Base-by-base conservation (phyloP, 2,113 vertebrate species). In the Anser cygnoides region DNA sequence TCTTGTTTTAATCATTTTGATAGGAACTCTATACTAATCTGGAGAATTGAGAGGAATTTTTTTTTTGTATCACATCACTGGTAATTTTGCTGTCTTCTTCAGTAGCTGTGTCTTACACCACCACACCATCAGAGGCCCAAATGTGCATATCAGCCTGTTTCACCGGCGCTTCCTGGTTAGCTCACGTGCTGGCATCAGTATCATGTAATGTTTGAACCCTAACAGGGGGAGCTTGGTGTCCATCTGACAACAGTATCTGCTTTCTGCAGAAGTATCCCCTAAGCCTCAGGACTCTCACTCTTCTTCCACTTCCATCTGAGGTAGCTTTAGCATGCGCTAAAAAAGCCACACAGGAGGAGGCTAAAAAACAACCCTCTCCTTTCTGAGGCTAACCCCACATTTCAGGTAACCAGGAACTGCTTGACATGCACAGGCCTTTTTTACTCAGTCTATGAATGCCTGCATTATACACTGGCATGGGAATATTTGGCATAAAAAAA, bases 81-180 rank as follows among this genome's bases (percentile, higher is more conserved):
- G 23, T n/a, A 87, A 70, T 83, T 87, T 70, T 80, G 26, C 28
- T 28, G 9, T 90, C 58, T 59, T 61, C 35, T 72, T 65, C 44
- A 41, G 55, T 22, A 61, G 43, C 14, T 83, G 4, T 39, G 9
- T 72, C 61, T 63, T 83, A 31, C 16, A 50, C 13, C 57, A 33
- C 13, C 31, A 14, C n/a, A 46, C 19, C 63, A 46, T 33, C 46
- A 44, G 13, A 90, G 20, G 31, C 10, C 77, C 10, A 57, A 17
- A 52, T 15, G 21, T 25, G 4, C 10, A 61, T 52, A 25, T 55
- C 46, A 65, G n/a, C 21, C 50, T 3, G 0, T 68, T 84, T 89
- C 58, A 26, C 7, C 0, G 0, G 0, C 13, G 23, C n/a, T 33
- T 35, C 28, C 26, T 15, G 26, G 50, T 39, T 29, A 54, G 26